Conservation (phyloP, 2,113 vertebrate species). For the Bos indicus region DNA sequence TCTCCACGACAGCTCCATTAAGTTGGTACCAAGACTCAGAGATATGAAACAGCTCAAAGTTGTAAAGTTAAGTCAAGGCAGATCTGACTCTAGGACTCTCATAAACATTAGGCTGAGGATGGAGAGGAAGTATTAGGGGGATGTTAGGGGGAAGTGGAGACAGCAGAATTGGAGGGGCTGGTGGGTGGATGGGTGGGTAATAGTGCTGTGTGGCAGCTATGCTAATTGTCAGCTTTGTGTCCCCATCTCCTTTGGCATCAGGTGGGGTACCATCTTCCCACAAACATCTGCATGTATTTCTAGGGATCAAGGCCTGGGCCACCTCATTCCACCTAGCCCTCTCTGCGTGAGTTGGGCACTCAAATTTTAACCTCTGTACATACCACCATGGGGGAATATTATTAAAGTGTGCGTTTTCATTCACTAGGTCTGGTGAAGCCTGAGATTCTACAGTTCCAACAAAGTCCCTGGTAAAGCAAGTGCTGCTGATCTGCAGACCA, state of each 20-base stretch:
- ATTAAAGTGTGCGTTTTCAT: not conserved
- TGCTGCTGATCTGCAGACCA: not conserved
- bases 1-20: not conserved
- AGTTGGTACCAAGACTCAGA: not conserved
- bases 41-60: not conserved
- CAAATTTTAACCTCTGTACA: not conserved
- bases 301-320: not conserved
- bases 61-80: not conserved
- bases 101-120: not conserved
- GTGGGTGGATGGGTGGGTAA: not conserved
- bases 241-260: not conserved
- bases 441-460: not conserved
- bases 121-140: not conserved
- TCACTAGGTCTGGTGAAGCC: not conserved
- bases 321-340: not conserved
- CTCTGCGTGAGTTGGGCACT: not conserved
- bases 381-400: not conserved
- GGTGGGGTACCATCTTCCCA: not conserved
- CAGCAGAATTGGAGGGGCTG: not conserved
- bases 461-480: not conserved
- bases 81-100: not conserved
- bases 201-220: not conserved
- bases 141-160: not conserved
- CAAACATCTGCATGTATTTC: not conserved
- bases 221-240: not conserved